Percentiles rank a stretch among this genome's conserved stretches.
These are phyloP conservation scores for Dicyrtomina minuta DNA, from an alignment of 2,888 invertebrate genomes.

Conservation along the genomic window DNA sequence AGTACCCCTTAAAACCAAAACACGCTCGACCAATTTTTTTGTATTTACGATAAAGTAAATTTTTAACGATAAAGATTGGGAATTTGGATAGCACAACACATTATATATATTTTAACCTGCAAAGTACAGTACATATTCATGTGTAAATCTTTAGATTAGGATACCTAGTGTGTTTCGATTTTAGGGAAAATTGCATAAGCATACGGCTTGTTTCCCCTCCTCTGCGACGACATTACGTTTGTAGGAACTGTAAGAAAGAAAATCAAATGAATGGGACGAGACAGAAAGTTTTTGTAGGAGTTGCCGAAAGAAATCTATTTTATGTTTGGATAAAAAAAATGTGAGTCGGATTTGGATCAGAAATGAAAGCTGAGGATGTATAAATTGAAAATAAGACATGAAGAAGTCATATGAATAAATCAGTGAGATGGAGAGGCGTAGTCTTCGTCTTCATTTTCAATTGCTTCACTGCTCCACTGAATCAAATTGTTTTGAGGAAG, in stretches of 20 bases:
- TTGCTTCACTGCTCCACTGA: constrained; percentile 6
- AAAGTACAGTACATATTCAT: no score
- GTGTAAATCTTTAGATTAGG: no score
- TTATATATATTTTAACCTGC: no score
- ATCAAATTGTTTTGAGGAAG: constrained; percentile 17
- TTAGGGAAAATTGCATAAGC: no score
- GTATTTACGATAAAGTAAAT: no score
- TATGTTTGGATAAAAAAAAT: background rate
- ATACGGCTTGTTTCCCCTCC: no score
- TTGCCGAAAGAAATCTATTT: background rate
- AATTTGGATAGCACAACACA: no score
- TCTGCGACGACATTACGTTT: no score
- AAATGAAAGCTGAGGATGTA: constrained; percentile 22
- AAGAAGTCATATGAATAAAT: constrained; percentile 33
- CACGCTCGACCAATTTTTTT: no score
- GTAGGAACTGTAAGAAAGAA: background rate
- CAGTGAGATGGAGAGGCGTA: constrained; percentile 28
- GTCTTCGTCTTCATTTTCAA: constrained; percentile 12
- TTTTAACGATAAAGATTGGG: no score
- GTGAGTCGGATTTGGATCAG: background rate
- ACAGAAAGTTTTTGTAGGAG: background rate
- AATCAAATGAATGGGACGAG: background rate
- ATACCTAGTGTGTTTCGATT: no score
- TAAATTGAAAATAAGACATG: constrained; percentile 32
- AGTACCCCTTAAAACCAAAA: no score